Percentiles rank a stretch among this genome's conserved stretches.
phyloP scores from a whole-genome alignment of 2,888 invertebrate species.

The Sinopyrophorus schimmeli region DNA sequence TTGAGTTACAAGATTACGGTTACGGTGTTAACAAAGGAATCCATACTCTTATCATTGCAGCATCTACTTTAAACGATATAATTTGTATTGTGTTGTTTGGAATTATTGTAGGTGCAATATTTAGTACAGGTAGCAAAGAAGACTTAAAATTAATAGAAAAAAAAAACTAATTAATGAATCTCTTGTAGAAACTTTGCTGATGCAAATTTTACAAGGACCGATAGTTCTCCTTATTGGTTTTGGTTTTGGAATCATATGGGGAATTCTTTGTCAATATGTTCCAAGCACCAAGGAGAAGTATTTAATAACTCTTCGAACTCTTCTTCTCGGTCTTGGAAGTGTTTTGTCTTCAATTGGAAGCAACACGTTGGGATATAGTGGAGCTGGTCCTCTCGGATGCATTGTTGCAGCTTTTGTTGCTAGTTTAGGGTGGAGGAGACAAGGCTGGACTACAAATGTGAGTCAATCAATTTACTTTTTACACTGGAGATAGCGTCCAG shows the following conservation, averaged over 20 bases:
- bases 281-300: constrained; percentile 60
- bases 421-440: constrained; percentile 58
- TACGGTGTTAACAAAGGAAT: constrained; percentile 74
- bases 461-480: constrained; percentile 17
- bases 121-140: constrained; percentile 60
- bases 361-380: constrained; percentile 61
- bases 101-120: constrained; percentile 66
- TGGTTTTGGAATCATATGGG: constrained; percentile 63
- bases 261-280: constrained; percentile 63
- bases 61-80: constrained; percentile 75
- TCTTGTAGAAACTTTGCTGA: constrained; percentile 54
- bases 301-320: constrained; percentile 56
- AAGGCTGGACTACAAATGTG: constrained; percentile 46
- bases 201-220: constrained; percentile 61
- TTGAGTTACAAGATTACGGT: constrained; percentile 64
- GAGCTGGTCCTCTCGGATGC: constrained; percentile 65
- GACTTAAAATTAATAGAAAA: background rate
- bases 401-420: constrained; percentile 62
- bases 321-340: constrained; percentile 64
- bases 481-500: too few species aligned
- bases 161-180: constrained; percentile 1
- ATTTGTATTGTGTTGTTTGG: constrained; percentile 75
- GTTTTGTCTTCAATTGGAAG: constrained; percentile 67
- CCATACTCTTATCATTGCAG: constrained; percentile 72
- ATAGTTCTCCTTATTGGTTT: constrained; percentile 65